phyloP scores from a whole-genome alignment of 2,888 invertebrate genomes.

The Agonopterix arenella region DNA sequence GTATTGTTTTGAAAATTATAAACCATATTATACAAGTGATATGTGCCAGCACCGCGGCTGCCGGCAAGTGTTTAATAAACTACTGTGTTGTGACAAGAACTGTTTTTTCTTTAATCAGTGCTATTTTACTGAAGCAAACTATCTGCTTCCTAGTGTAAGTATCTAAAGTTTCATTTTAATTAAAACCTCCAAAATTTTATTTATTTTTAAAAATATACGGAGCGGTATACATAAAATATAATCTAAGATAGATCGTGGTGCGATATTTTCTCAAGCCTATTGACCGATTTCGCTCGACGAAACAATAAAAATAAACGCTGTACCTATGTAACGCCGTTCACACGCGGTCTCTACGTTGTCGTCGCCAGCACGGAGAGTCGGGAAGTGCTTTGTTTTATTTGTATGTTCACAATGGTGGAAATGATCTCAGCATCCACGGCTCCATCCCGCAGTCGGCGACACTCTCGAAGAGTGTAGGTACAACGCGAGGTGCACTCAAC shows the following conservation, averaged over 20 bases:
- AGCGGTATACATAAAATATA: no score
- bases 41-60: constrained; percentile 38
- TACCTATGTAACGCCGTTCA: neutral
- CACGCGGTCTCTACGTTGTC: neutral
- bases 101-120: constrained; percentile 43
- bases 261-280: constrained; percentile 7
- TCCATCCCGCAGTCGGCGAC: neutral
- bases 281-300: constrained; percentile 15
- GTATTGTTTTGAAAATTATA: constrained; percentile 36
- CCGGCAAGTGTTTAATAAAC: constrained; percentile 54
- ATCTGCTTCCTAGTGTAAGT: no score
- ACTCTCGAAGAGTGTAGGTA: neutral
- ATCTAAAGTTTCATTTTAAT: no score
- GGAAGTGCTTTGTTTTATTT: neutral
- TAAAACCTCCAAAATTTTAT: no score
- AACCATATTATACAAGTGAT: constrained; percentile 47
- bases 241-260: no score
- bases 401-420: neutral
- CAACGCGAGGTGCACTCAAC: constrained; percentile 8
- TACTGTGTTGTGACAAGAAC: constrained; percentile 45
- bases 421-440: neutral
- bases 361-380: no score
- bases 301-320: constrained; percentile 18
- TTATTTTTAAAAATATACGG: no score
- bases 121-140: constrained; percentile 20